Conservation (phyloP, 2,113 vertebrate genomes). For the Ceyx margarethae region DNA sequence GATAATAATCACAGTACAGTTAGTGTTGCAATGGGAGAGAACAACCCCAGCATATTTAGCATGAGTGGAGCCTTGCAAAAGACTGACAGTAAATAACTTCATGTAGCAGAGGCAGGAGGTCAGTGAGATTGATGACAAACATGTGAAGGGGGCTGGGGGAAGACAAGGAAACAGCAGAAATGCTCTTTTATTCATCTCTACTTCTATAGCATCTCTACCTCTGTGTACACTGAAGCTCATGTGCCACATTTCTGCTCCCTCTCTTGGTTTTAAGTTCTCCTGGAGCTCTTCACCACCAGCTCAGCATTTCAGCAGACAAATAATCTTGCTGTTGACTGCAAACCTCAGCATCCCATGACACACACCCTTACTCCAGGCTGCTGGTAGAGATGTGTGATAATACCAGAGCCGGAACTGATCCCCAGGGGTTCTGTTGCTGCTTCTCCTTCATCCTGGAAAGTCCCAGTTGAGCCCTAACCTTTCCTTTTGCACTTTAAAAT, state of each 20-base stretch:
- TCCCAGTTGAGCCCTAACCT: background rate
- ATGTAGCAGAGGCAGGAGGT: slow-evolving; percentile 11
- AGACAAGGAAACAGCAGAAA: background rate
- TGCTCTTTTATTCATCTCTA: background rate
- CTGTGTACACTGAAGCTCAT: background rate
- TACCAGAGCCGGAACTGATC: background rate
- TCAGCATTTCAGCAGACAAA: background rate
- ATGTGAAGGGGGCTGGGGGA: background rate
- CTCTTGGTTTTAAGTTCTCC: background rate
- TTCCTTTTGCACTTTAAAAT: background rate
- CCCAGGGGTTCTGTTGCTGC: background rate
- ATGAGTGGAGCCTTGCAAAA: background rate
- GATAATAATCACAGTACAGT: background rate
- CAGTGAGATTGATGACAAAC: background rate
- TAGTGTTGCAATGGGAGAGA: background rate
- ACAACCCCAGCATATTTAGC: background rate
- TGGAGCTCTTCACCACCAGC: background rate
- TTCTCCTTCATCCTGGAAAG: background rate
- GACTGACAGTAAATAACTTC: background rate
- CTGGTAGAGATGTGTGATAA: background rate
- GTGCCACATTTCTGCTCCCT: background rate
- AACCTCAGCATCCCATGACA: background rate
- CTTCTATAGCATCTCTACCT: background rate
- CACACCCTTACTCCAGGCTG: background rate
- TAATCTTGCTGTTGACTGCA: background rate